A percentile compares a stretch with the other conserved stretches of the same genome.
phyloP scores from a whole-genome alignment of 1,140 invertebrate species.

The honey bee (Apis mellifera) region Amel_HAv3.1 CM009936.2:14231001-14231500 shows the following conservation, averaged over 20 bases:
- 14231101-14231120: conserved; percentile 88
- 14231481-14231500: no score
- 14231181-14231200: conserved; percentile 86
- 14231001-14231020: conserved; percentile 98
- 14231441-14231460: neutral
- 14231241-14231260: conserved; percentile 81
- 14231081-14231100: conserved; percentile 85
- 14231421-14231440: conserved; percentile 85
- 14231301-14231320: conserved; percentile 90
- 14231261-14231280: conserved; percentile 75
- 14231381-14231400: conserved; percentile 99
- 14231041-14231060: neutral
- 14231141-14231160: conserved; percentile 90
- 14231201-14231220: conserved; percentile 89
- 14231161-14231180: conserved; percentile 95
- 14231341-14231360: conserved; percentile 98
- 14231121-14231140: conserved; percentile 83
- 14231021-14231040: conserved; percentile 58
- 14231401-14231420: conserved; percentile 99
- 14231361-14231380: conserved; percentile 97
- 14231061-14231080: neutral
- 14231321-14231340: conserved; percentile 92
- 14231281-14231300: conserved; percentile 84
- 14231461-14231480: neutral
- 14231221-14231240: conserved; percentile 92